Evolutionary conservation across 2,113 vertebrate species (phyloP), one percentile per base, ranked within the genome.

Genomic region (Syrrhaptes paradoxus): DNA sequence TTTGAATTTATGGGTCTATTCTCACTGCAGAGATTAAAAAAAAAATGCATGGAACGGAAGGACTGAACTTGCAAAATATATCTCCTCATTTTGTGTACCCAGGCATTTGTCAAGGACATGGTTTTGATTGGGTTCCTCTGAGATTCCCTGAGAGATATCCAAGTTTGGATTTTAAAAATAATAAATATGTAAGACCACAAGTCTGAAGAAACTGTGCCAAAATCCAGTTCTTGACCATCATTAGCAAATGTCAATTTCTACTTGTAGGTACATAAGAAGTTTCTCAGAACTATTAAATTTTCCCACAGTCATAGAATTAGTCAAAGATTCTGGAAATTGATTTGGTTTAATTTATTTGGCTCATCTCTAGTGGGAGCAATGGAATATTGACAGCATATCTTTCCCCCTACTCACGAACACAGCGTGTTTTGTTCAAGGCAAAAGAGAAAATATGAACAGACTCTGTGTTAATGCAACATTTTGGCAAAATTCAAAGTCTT

Each of bases 281-380:
- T 81, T 41, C 32, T 29, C 26, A 62, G 31, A 77, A 85, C 71
- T 62, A 78, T 13, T 73, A 57, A 32, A 65, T 62, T 70, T 86
- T 90, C 48, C 14, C 29, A 49, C 26, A 77, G 41, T 41, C 49
- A 73, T 6, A 28, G 11, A 83, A 84, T 77, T 36, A 26, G 76
- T 59, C 13, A 91, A 83, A 73, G 55, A 80, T 52, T 73, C 72
- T 89, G 54, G 49, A 73, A 89, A 77, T 5, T 12, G 29, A 38
- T 86, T 68, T 83, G 36, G 49, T 93, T 72, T 46, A 89, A 61
- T 58, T 52, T 62, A 46, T 49, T 74, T 89, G 87, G 43, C 68
- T 89, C 59, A 62, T 49, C 2, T 20, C 32, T 31, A 48, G 41
- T 38, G 22, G 38, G 34, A 86, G 32, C 24, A 38, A 36, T 36